Evolutionary conservation across 1,140 invertebrate genomes (phyloP).

Genomic region (Meloidogyne floridensis): DNA sequence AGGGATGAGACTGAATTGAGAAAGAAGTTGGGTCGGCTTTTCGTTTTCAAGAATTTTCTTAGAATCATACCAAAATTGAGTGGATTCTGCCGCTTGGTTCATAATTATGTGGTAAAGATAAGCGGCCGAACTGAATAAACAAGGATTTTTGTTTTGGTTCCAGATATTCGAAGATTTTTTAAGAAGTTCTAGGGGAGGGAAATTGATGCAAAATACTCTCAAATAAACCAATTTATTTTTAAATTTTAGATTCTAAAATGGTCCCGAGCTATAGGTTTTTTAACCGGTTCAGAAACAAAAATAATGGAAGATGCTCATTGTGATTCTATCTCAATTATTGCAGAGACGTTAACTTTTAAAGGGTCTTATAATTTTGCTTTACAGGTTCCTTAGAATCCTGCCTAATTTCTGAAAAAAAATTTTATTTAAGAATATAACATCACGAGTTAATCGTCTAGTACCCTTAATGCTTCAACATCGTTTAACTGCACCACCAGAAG

Average conservation of each 20-base stretch:
- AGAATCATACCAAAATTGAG: too few species aligned
- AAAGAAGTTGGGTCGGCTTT: too few species aligned
- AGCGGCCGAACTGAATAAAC: too few species aligned
- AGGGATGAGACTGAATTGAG: too few species aligned
- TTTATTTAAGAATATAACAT: conserved; percentile 75
- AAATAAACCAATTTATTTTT: too few species aligned
- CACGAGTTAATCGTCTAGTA: conserved; percentile 80
- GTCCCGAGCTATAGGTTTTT: conserved; percentile 87
- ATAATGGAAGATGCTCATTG: conserved; percentile 63
- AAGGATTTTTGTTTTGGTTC: too few species aligned
- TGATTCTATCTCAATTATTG: conserved; percentile 62
- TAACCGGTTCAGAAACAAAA: conserved; percentile 96
- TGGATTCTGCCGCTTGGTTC: too few species aligned
- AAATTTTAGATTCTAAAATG: conserved; percentile 70
- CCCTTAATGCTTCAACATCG: conserved; percentile 91
- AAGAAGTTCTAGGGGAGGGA: too few species aligned
- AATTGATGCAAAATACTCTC: too few species aligned
- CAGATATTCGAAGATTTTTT: too few species aligned
- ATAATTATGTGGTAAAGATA: too few species aligned
- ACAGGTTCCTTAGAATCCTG: conserved; percentile 42
- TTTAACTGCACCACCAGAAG: conserved; percentile 93
- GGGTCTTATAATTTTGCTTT: conserved; percentile 57
- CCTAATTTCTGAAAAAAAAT: neutral
- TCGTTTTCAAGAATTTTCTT: too few species aligned
- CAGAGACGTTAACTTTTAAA: conserved; percentile 56